Conservation (phyloP, 2,888 invertebrate genomes). For the Opisthograptis luteolata region DNA sequence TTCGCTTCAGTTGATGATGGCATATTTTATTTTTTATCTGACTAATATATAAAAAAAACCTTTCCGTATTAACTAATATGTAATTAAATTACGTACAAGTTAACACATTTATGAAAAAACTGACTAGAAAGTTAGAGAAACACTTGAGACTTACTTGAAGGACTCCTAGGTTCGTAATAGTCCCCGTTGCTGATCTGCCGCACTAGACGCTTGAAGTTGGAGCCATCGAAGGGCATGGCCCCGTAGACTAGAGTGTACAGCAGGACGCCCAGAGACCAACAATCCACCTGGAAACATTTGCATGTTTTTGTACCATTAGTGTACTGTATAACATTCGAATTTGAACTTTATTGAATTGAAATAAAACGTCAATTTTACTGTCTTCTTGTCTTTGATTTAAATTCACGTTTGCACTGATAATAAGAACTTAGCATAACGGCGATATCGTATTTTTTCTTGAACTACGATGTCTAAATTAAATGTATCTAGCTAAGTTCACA, state of each 20-base stretch:
- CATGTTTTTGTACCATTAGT: neutral
- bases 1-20: no score
- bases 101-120: no score
- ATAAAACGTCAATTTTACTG: neutral
- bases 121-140: no score
- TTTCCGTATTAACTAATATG: no score
- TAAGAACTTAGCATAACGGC: neutral
- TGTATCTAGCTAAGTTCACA: no score
- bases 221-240: conserved; percentile 99
- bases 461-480: no score
- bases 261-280: conserved; percentile 98
- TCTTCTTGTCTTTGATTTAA: no score
- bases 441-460: no score
- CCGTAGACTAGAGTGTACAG: conserved; percentile 99
- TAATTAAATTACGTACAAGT: no score
- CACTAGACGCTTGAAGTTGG: conserved; percentile 98
- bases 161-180: conserved; percentile 97
- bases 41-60: no score
- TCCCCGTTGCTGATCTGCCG: conserved; percentile 98
- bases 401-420: neutral
- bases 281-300: conserved; percentile 83
- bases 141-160: conserved; percentile 88
- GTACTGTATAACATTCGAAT: neutral
- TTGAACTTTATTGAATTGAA: neutral
- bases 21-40: no score